Conservation (phyloP, 2,113 vertebrate species). For the Aphyosemion australe region DNA sequence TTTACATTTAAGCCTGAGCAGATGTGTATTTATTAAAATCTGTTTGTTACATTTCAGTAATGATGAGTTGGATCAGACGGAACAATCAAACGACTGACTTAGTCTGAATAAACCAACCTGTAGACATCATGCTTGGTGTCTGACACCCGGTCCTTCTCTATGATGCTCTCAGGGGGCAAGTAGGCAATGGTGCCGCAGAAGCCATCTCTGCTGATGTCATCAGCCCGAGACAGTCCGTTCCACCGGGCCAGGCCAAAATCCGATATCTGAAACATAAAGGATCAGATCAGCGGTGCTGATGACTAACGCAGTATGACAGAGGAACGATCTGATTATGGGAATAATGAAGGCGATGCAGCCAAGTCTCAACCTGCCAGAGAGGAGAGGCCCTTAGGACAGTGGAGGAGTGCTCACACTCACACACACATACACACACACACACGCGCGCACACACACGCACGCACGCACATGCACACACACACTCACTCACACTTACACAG, state of each 20-base stretch:
- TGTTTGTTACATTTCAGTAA: too few species aligned
- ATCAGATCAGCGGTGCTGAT: constrained; percentile 43
- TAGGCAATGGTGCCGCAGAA: constrained; percentile 97
- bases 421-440: constrained; percentile 30
- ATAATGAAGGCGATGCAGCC: constrained; percentile 60
- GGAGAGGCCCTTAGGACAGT: constrained; percentile 60
- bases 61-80: too few species aligned
- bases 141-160: constrained; percentile 91
- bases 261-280: constrained; percentile 84
- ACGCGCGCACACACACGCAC: constrained; percentile 9
- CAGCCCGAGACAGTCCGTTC: constrained; percentile 90
- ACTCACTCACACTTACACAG: too few species aligned
- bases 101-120: constrained; percentile 79
- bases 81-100: too few species aligned
- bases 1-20: too few species aligned
- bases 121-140: constrained; percentile 97
- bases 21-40: too few species aligned
- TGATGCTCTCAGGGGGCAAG: constrained; percentile 94
- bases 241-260: constrained; percentile 98
- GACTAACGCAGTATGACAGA: constrained; percentile 57
- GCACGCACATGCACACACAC: constrained; percentile 24
- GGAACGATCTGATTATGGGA: constrained; percentile 54
- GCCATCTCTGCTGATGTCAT: constrained; percentile 95
- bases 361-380: constrained; percentile 68
- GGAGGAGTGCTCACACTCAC: constrained; percentile 48